Evolutionary conservation across 2,888 invertebrate genomes (phyloP), one percentile per base, ranked within the genome.

Genomic region (Cecidostiba fungosa): DNA sequence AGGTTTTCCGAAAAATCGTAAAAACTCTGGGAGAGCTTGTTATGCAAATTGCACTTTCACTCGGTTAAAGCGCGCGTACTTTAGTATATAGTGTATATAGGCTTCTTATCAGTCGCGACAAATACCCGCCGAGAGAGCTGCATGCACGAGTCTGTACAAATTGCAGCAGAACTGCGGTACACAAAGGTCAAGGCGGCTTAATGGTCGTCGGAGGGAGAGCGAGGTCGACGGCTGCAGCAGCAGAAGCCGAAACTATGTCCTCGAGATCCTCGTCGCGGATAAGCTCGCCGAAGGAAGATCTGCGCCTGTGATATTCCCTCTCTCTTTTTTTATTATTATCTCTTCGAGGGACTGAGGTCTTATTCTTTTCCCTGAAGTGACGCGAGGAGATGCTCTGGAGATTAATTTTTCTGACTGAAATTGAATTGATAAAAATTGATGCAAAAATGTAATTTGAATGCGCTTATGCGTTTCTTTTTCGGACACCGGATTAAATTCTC

Each of bases 231-330:
- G 6, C 5, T 29, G 62, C 70, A n/a, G n/a, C n/a, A n/a, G 39
- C 59, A 70, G 16, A n/a, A 59, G 70, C 50, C 76, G 74, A 80
- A 84, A 76, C 70, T 59, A 36, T 43, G 80, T 77, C 80, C 77
- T 77, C 32, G 70, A 77, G 80, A 85, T 85, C 29, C 80, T 81
- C 59, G 32, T 77, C 77, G 59, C 77, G 69, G 80, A 85, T 85
- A 79, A 85, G 43, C 19, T 36, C 23, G n/a, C 10, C 54, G 47
- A 69, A 72, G 43, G 70, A 1, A 83, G 59, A 78, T 70, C 77
- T 85, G n/a, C 85, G 77, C 62, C 23, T 47, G 50, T 50, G 84
- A 78, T 84, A 84, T 10, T 77, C 29, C 32, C 12, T 39, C 69
- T 79, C 50, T 70, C 36, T 43, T 43, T 8, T 59, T 59, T 10